Conservation (phyloP, 2,113 vertebrate species). For the Perca flavescens region DNA sequence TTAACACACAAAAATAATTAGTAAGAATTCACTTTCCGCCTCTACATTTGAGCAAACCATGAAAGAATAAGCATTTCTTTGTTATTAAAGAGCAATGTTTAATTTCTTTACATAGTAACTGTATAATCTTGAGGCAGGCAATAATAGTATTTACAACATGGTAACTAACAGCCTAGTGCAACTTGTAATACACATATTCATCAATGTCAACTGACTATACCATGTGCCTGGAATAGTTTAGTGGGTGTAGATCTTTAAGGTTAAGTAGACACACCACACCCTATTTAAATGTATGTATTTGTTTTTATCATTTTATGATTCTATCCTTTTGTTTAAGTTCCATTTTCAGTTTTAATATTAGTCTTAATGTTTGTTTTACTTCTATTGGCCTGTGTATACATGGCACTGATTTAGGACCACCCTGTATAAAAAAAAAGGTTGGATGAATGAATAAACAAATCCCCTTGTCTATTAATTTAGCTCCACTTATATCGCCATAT, state of each 20-base stretch:
- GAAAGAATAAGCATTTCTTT: background rate
- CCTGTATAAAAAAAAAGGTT: constrained; percentile 4
- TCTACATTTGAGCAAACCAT: background rate
- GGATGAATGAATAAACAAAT: background rate
- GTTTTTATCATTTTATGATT: background rate
- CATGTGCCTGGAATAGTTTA: background rate
- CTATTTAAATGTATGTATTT: background rate
- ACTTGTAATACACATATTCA: background rate
- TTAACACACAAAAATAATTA: background rate
- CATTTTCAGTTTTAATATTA: background rate
- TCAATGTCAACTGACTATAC: background rate
- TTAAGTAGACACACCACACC: background rate
- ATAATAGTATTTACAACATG: background rate
- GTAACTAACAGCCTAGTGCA: background rate
- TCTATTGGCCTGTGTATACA: background rate
- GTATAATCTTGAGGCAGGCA: background rate
- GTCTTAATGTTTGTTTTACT: background rate
- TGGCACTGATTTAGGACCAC: no score
- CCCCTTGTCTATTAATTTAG: background rate
- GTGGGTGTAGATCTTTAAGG: background rate
- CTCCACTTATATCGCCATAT: background rate
- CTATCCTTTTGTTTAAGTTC: background rate
- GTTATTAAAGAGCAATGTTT: background rate
- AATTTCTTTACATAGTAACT: background rate
- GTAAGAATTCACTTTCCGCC: background rate